phyloP scores from a whole-genome alignment of 2,888 invertebrate species.

The Drosophila ustulata region DNA sequence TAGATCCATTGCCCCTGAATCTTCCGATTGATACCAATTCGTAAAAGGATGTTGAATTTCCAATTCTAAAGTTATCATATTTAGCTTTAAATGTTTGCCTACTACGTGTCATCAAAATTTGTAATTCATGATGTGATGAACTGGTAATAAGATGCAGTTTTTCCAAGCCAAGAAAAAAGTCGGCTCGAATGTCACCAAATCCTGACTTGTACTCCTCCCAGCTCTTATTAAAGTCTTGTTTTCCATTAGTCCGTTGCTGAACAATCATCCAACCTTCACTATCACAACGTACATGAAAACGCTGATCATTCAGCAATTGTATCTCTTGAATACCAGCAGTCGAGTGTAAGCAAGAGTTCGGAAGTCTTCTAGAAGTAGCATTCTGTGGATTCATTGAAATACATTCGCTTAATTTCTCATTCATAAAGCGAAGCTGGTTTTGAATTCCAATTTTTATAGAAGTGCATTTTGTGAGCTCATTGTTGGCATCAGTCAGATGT shows the following conservation, averaged over 20 bases:
- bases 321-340: background rate
- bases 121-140: background rate
- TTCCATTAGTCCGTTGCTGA: background rate
- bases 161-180: slow-evolving; percentile 34
- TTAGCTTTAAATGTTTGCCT: fast-evolving
- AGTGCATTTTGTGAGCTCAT: background rate
- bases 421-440: background rate
- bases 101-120: fast-evolving
- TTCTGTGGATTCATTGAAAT: background rate
- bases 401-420: background rate
- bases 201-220: background rate
- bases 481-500: background rate
- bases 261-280: slow-evolving; percentile 9
- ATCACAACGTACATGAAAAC: background rate
- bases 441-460: background rate
- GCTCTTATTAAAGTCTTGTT: background rate
- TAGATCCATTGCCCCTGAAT: fast-evolving
- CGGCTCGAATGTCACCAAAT: background rate
- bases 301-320: background rate
- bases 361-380: background rate
- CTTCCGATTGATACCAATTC: slow-evolving; percentile 17
- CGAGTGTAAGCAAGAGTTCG: background rate
- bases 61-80: slow-evolving; percentile 21
- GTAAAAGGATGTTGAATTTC: background rate
- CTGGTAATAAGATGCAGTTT: slow-evolving; percentile 15